These are phyloP conservation scores for Hedychridium roseum DNA, from an alignment of 2,888 invertebrate species.

Conservation along the genomic window DNA sequence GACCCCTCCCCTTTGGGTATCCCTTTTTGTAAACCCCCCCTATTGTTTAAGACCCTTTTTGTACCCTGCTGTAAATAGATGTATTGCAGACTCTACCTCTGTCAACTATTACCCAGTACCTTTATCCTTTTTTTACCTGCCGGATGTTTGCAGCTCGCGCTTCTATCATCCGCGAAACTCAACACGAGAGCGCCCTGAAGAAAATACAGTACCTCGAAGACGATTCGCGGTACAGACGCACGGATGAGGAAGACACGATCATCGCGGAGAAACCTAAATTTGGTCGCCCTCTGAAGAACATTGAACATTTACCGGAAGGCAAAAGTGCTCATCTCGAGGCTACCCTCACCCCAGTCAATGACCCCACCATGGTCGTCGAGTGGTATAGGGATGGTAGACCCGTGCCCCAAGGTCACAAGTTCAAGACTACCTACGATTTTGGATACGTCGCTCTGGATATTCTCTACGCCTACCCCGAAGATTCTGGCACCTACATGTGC, in stretches of 20 bases:
- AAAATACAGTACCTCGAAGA: constrained; percentile 94
- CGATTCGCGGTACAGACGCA: constrained; percentile 78
- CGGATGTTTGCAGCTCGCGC: constrained; percentile 77
- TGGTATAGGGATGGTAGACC: constrained; percentile 97
- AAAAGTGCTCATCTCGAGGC: constrained; percentile 91
- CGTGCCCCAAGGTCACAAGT: constrained; percentile 91
- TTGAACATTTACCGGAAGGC: constrained; percentile 85
- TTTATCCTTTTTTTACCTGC: constrained; percentile 7
- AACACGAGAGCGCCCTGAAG: constrained; percentile 90
- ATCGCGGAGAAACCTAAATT: constrained; percentile 89
- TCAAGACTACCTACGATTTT: constrained; percentile 96
- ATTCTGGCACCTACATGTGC: constrained; percentile 96
- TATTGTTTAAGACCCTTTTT: constrained; percentile 1
- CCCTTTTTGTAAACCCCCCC: not conserved
- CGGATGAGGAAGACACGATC: constrained; percentile 76
- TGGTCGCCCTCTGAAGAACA: constrained; percentile 85
- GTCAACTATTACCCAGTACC: not conserved
- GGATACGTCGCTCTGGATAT: constrained; percentile 97
- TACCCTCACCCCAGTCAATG: constrained; percentile 95
- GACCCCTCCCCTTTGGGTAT: not conserved
- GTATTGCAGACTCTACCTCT: too few relatives aligned
- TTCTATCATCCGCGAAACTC: constrained; percentile 87
- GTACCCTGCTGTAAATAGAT: not conserved
- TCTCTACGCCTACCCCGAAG: constrained; percentile 95
- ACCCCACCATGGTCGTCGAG: constrained; percentile 98